Conservation (phyloP, 2,888 invertebrate species). For the Scelioninae gen. 1 region DNA sequence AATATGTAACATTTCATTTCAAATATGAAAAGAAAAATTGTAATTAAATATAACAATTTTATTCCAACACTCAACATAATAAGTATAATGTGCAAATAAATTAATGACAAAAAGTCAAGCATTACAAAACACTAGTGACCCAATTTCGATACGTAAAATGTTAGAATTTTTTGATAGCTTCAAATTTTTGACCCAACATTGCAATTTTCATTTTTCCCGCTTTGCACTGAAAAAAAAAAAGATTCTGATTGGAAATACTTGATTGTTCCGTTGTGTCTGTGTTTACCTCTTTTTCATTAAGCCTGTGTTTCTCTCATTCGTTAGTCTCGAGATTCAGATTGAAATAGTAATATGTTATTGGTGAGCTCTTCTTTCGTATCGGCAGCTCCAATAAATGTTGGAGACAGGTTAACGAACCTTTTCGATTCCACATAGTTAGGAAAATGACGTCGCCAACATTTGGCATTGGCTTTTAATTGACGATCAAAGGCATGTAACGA, state of each 20-base stretch:
- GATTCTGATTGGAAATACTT: slow-evolving; percentile 44
- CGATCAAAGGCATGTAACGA: slow-evolving; percentile 80
- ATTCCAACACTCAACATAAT: no score
- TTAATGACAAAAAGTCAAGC: no score
- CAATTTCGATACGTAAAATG: no score
- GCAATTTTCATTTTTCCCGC: slow-evolving; percentile 59
- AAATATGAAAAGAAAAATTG: no score
- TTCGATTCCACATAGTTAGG: slow-evolving; percentile 68
- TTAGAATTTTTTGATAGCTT: neutral
- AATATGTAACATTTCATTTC: no score
- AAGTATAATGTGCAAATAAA: no score
- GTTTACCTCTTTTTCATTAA: slow-evolving; percentile 63
- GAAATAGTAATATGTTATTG: slow-evolving; percentile 83
- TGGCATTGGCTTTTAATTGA: slow-evolving; percentile 82
- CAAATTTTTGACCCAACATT: slow-evolving; percentile 9
- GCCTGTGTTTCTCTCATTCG: slow-evolving; percentile 54
- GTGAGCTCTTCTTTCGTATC: slow-evolving; percentile 79
- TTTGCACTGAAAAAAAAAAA: slow-evolving; percentile 28
- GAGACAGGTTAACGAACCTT: slow-evolving; percentile 83
- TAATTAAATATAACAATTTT: no score
- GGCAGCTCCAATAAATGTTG: slow-evolving; percentile 81
- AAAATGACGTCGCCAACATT: slow-evolving; percentile 78
- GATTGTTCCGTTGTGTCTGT: slow-evolving; percentile 54
- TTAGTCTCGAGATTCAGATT: slow-evolving; percentile 75
- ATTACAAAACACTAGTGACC: no score